Evolutionary conservation across 2,888 invertebrate species (phyloP).

Genomic region (Apamea crenata): DNA sequence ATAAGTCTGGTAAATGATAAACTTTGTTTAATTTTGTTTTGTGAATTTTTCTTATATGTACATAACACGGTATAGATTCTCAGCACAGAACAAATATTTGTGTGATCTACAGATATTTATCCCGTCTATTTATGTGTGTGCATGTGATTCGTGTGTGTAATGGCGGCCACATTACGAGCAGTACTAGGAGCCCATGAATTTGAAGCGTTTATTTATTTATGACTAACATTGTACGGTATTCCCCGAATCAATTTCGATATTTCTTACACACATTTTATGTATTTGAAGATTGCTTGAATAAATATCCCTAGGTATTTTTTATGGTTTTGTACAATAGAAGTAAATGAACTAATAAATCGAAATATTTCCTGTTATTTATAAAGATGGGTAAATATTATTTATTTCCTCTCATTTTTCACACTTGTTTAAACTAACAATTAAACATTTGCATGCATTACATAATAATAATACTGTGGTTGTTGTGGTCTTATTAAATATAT

Average conservation of each 20-base stretch:
- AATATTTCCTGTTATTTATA: neutral
- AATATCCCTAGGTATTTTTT: neutral
- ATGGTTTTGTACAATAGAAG: neutral
- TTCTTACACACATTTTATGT: slow-evolving; percentile 29
- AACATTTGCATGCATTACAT: neutral
- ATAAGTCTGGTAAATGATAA: neutral
- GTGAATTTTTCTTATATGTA: neutral
- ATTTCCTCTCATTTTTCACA: neutral
- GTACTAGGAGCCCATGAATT: slow-evolving; percentile 32
- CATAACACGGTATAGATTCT: neutral
- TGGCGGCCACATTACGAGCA: slow-evolving; percentile 19
- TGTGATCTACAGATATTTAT: slow-evolving; percentile 30
- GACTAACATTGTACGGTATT: slow-evolving; percentile 22
- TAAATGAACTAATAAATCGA: neutral
- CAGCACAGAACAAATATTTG: slow-evolving; percentile 28
- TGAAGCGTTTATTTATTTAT: slow-evolving; percentile 49
- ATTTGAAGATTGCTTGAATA: slow-evolving; percentile 3
- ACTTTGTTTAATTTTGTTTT: neutral
- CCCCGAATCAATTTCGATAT: slow-evolving; percentile 28
- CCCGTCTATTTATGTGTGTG: slow-evolving; percentile 6
- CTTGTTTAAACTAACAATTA: neutral
- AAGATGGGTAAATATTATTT: neutral
- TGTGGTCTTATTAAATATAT: neutral
- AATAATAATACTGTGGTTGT: neutral
- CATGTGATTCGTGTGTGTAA: slow-evolving; percentile 31